phyloP scores from a whole-genome alignment of 2,113 vertebrate species.

The Ailurus styani region DNA sequence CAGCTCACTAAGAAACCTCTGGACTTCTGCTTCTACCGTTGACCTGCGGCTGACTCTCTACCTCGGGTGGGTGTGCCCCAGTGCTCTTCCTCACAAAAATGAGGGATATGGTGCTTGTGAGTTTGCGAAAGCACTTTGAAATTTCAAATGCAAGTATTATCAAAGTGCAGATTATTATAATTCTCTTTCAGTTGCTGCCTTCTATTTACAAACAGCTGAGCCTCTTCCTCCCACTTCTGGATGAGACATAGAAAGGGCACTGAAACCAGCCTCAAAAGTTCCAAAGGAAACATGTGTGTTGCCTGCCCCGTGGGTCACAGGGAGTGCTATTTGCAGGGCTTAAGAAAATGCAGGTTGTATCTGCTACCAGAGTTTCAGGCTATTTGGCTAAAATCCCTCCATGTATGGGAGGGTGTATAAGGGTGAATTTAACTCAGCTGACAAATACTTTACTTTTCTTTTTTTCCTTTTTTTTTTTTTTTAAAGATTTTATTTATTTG shows the following conservation, averaged over 20 bases:
- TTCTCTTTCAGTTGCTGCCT: slow-evolving; percentile 48
- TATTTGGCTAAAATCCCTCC: neutral
- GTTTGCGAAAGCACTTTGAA: neutral
- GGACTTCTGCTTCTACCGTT: rapidly evolving
- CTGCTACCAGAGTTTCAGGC: neutral
- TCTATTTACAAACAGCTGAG: slow-evolving; percentile 61
- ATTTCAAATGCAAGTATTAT: neutral
- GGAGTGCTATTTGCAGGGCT: neutral
- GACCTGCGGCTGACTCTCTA: neutral
- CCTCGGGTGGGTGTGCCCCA: neutral
- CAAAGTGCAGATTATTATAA: neutral
- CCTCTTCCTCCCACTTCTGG: slow-evolving; percentile 43
- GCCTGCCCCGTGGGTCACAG: neutral
- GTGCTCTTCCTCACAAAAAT: neutral
- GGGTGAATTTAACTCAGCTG: neutral
- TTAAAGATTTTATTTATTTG: too few relatives aligned
- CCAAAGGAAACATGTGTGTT: neutral
- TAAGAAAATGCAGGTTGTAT: neutral
- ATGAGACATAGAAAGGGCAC: neutral
- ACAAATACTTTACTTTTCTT: neutral
- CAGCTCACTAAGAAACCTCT: neutral
- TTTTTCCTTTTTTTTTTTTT: too few relatives aligned
- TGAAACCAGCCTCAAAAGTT: slow-evolving; percentile 6
- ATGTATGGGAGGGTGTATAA: too few relatives aligned
- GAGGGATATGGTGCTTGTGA: neutral